phyloP scores from a whole-genome alignment of 1,140 invertebrate genomes.

The Xylocopa sonorina region DNA sequence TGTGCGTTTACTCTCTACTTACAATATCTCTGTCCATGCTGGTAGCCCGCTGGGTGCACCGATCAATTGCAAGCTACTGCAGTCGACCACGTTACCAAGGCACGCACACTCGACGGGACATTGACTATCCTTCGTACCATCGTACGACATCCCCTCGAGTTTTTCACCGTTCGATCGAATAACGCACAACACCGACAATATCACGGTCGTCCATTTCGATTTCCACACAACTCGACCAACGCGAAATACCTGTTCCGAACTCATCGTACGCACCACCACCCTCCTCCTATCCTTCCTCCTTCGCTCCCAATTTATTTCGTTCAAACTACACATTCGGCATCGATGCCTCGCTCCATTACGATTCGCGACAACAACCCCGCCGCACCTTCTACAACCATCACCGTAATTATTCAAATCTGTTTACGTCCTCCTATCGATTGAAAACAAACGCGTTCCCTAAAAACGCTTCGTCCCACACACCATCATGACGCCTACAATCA shows the following conservation, averaged over 20 bases:
- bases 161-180: slow-evolving; percentile 27
- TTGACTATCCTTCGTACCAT: slow-evolving; percentile 49
- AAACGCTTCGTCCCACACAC: slow-evolving; percentile 60
- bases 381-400: slow-evolving; percentile 50
- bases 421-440: slow-evolving; percentile 51
- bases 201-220: slow-evolving; percentile 1
- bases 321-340: slow-evolving; percentile 31
- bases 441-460: slow-evolving; percentile 69
- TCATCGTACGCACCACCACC: slow-evolving; percentile 46
- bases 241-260: slow-evolving; percentile 33
- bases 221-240: slow-evolving; percentile 24
- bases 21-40: slow-evolving; percentile 78
- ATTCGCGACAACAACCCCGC: slow-evolving; percentile 32
- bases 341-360: slow-evolving; percentile 50
- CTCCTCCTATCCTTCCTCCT: slow-evolving; percentile 32
- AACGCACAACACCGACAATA: slow-evolving; percentile 8
- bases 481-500: slow-evolving; percentile 69
- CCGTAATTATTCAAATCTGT: slow-evolving; percentile 63
- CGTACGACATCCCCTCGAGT: slow-evolving; percentile 4
- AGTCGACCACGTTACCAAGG: slow-evolving; percentile 76
- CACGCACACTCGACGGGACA: slow-evolving; percentile 79
- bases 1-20: slow-evolving; percentile 57
- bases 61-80: slow-evolving; percentile 74
- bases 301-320: slow-evolving; percentile 50
- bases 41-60: slow-evolving; percentile 77